phyloP scores from a whole-genome alignment of 2,888 invertebrate genomes.

The Epinotia demarniana region DNA sequence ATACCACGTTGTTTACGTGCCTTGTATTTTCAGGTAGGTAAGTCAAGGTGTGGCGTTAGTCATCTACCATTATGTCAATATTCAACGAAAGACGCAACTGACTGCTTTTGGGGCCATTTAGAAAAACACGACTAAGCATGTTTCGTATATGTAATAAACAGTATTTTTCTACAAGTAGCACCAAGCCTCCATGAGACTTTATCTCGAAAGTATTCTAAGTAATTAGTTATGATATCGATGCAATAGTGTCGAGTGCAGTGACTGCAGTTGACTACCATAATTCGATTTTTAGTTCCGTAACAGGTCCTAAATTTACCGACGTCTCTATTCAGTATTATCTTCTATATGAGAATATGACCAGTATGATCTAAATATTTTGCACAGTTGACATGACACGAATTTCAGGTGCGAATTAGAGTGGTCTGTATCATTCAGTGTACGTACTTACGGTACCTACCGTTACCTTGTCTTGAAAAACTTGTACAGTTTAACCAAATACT shows the following conservation, averaged over 20 bases:
- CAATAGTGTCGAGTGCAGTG: not conserved
- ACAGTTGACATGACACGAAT: no score
- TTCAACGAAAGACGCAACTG: not conserved
- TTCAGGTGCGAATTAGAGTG: no score
- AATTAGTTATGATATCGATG: not conserved
- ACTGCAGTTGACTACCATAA: not conserved
- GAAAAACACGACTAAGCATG: not conserved
- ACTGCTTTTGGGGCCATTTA: not conserved
- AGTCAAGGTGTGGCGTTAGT: slow-evolving; percentile 44
- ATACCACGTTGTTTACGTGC: slow-evolving; percentile 37
- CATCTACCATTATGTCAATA: slow-evolving; percentile 18
- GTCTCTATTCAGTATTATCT: not conserved
- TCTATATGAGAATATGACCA: not conserved
- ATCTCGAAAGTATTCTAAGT: no score
- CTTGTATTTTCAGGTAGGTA: slow-evolving; percentile 45
- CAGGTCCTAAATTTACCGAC: no score
- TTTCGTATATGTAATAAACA: no score
- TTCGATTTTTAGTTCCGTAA: not conserved
- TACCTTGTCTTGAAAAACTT: no score
- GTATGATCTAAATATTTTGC: not conserved
- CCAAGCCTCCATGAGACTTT: not conserved
- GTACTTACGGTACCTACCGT: no score
- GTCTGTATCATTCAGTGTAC: no score
- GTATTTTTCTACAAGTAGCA: not conserved
- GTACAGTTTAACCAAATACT: no score